Evolutionary conservation across 2,113 vertebrate genomes (phyloP), one percentile per base, ranked within the genome.

Genomic region (Cryptotis parvus): DNA sequence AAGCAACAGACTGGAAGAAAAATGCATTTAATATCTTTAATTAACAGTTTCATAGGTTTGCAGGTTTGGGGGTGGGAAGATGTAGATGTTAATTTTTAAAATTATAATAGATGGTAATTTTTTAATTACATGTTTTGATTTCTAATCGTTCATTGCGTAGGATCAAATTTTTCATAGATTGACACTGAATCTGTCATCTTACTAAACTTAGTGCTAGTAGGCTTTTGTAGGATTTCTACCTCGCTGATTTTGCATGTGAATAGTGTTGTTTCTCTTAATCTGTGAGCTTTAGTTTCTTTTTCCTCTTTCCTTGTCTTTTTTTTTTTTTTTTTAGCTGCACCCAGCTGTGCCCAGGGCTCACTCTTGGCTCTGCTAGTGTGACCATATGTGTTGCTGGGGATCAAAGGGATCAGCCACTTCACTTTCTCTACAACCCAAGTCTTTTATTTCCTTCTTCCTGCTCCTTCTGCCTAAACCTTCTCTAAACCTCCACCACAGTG

Each of bases 141-240:
- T 94, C 18, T 27, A 87, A 49, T 70, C 79, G 18, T 79, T 39
- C 35, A n/a, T 70, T 91, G 69, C n/a, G 80, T 58, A 58, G 55
- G 55, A 58, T 58, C 18, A 24, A 58, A 58, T 58, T 70, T 70
- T 69, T 52, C 69, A 7, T 68, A 45, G 29, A 18, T 26, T 82
- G 55, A n/a, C 18, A 35, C 43, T 77, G 15, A 77, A 37, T 90
- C n/a, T 78, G 3, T 81, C 37, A 81, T 69, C 39, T 81, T 69
- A 63, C n/a, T 92, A 77, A 90, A 76, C 43, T 55, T 86, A 86
- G 27, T 39, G 65, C 35, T 70, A 72, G 41, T 84, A 89, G 33
- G 27, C 75, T 66, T 92, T 11, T 14, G n/a, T 9, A 5, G 9
- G 63, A 3, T 43, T 78, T 82, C 39, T 58, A 8, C 33, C 9